Conservation (phyloP, 2,797 vertebrate species). For the Lutjanus campechanus region DNA sequence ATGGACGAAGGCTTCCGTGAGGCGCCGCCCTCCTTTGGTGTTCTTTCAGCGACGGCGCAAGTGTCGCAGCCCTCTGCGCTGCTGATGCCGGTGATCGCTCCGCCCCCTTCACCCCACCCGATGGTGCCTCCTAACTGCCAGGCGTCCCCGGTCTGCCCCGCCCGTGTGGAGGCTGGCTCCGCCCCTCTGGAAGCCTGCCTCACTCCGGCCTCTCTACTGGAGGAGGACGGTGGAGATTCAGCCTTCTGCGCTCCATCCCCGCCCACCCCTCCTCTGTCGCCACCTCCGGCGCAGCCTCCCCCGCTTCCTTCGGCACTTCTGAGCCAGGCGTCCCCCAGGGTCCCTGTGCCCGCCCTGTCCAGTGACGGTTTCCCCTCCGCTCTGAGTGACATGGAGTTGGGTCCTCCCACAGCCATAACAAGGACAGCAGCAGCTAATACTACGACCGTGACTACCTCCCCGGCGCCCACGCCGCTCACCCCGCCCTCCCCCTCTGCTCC, state of each 20-base stretch:
- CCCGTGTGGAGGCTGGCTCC: conserved; percentile 88
- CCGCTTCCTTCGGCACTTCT: conserved; percentile 53
- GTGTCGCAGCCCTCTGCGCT: conserved; percentile 84
- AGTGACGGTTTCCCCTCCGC: conserved; percentile 91
- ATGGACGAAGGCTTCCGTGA: conserved; percentile 91
- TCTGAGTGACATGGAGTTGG: conserved; percentile 94
- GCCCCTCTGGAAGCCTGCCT: conserved; percentile 93
- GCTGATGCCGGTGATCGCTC: conserved; percentile 73
- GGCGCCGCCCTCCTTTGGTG: conserved; percentile 90
- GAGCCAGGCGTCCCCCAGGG: conserved; percentile 69
- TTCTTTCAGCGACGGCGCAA: conserved; percentile 82
- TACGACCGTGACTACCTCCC: conserved; percentile 90
- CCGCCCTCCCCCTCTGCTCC: conserved; percentile 63
- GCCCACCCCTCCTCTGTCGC: conserved; percentile 78
- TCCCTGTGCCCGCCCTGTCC: conserved; percentile 79
- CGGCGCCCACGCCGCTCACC: conserved; percentile 82
- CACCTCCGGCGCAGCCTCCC: conserved; percentile 79
- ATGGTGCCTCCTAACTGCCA: conserved; percentile 86
- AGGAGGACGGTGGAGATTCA: conserved; percentile 90
- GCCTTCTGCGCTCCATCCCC: conserved; percentile 89
- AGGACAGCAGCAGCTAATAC: conserved; percentile 79
- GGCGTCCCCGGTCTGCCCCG: conserved; percentile 81
- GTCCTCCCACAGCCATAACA: conserved; percentile 83
- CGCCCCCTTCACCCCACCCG: conserved; percentile 88
- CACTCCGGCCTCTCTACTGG: conserved; percentile 95